Evolutionary conservation across 1,140 invertebrate species (phyloP).

Genomic region (Dendroctonus valens): DNA sequence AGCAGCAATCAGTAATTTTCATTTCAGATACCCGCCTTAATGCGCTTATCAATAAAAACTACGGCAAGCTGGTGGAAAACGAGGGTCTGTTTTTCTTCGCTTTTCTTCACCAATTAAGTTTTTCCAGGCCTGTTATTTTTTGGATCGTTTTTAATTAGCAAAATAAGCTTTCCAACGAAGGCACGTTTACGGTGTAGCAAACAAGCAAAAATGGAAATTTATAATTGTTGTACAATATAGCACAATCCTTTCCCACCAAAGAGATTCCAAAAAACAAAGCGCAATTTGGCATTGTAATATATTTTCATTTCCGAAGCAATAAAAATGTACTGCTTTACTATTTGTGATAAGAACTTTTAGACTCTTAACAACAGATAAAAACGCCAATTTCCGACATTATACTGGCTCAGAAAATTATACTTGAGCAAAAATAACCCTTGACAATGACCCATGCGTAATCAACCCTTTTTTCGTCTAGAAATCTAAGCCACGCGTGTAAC

Average conservation of each 20-base stretch:
- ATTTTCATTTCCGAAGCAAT: no score
- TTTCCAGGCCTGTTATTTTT: constrained; percentile 35
- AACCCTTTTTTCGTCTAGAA: constrained; percentile 3
- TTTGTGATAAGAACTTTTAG: no score
- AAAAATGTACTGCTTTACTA: no score
- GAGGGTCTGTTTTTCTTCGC: constrained; percentile 30
- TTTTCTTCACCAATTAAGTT: constrained; percentile 33
- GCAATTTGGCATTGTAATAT: no score
- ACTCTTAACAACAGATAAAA: no score
- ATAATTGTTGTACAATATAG: no score
- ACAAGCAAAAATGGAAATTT: no score
- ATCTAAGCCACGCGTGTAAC: constrained; percentile 13
- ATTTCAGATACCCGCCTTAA: constrained; percentile 1
- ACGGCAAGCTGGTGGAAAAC: constrained; percentile 20
- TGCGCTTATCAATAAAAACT: neutral
- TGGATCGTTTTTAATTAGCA: constrained; percentile 33
- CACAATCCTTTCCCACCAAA: no score
- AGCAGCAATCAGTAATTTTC: neutral
- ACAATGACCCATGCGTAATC: neutral
- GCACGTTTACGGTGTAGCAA: neutral
- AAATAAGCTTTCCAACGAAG: constrained; percentile 31
- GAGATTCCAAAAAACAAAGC: no score
- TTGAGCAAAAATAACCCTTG: no score
- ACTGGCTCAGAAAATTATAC: no score
- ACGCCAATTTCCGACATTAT: no score